These are phyloP conservation scores for Heliopora coerulea DNA, from an alignment of 92 coral and sea anemone species.

Conservation along the genomic window DNA sequence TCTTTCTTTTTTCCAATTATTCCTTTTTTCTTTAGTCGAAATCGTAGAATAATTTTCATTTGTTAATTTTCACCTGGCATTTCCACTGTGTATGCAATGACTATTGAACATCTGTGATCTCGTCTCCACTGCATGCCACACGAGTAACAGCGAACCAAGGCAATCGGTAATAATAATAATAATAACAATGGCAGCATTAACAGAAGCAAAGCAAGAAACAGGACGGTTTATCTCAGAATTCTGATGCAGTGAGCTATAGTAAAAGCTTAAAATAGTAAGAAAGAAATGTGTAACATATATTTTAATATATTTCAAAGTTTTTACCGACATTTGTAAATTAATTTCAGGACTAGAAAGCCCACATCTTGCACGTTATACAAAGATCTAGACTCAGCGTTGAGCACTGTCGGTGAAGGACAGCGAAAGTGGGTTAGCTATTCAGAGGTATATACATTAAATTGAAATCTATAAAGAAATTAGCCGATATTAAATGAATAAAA, in stretches of 20 bases:
- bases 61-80: conserved; percentile 34
- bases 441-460: conserved; percentile 8
- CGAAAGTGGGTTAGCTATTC: neutral
- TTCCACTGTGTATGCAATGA: neutral
- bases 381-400: neutral
- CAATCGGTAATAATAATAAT: neutral
- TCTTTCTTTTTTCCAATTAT: neutral
- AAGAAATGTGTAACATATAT: conserved; percentile 32
- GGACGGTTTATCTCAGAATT: neutral
- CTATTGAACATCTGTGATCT: conserved; percentile 34
- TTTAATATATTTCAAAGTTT: conserved; percentile 45
- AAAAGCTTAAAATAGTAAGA: conserved; percentile 10
- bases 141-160: conserved; percentile 1
- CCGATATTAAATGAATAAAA: conserved; percentile 19
- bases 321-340: conserved; percentile 46
- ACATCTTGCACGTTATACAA: conserved; percentile 35
- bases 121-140: conserved; percentile 16
- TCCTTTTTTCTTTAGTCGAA: conserved; percentile 11
- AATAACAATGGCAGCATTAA: neutral
- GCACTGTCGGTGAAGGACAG: neutral
- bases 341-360: conserved; percentile 21
- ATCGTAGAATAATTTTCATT: conserved; percentile 16
- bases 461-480: conserved; percentile 3
- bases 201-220: neutral
- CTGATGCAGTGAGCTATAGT: conserved; percentile 7